These are phyloP conservation scores for Tortrix viridana DNA, from an alignment of 2,888 invertebrate genomes.

Conservation along the genomic window DNA sequence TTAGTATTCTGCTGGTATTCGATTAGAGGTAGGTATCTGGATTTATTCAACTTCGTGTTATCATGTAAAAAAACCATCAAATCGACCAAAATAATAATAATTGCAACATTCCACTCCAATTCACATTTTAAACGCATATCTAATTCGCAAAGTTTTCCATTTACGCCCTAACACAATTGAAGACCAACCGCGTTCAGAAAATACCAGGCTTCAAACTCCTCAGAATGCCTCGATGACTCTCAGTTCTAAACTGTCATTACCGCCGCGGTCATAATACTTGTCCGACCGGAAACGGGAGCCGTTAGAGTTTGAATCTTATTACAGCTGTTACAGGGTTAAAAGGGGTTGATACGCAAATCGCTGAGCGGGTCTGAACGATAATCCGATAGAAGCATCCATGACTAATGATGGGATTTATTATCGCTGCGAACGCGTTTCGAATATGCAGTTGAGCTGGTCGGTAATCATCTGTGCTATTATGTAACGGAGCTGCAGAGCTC, in stretches of 20 bases:
- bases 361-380: constrained; percentile 31
- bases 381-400: constrained; percentile 37
- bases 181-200: neutral
- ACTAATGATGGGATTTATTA: constrained; percentile 37
- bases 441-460: constrained; percentile 22
- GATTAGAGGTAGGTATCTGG: too few species aligned
- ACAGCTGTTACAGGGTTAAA: neutral
- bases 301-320: constrained; percentile 6
- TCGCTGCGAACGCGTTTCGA: constrained; percentile 22
- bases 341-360: constrained; percentile 6
- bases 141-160: neutral
- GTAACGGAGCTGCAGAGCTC: too few species aligned
- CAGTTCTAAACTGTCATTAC: constrained; percentile 36
- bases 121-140: too few species aligned
- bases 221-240: constrained; percentile 26
- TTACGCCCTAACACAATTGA: constrained; percentile 1
- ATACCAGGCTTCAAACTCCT: constrained; percentile 6
- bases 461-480: constrained; percentile 28
- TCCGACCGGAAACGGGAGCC: neutral
- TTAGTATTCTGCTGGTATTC: too few species aligned
- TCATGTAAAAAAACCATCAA: too few species aligned
- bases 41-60: too few species aligned
- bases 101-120: too few species aligned
- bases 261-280: constrained; percentile 28
- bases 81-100: too few species aligned